phyloP scores from a whole-genome alignment of 2,888 invertebrate genomes.

The Lepidocyrtinus sp. region DNA sequence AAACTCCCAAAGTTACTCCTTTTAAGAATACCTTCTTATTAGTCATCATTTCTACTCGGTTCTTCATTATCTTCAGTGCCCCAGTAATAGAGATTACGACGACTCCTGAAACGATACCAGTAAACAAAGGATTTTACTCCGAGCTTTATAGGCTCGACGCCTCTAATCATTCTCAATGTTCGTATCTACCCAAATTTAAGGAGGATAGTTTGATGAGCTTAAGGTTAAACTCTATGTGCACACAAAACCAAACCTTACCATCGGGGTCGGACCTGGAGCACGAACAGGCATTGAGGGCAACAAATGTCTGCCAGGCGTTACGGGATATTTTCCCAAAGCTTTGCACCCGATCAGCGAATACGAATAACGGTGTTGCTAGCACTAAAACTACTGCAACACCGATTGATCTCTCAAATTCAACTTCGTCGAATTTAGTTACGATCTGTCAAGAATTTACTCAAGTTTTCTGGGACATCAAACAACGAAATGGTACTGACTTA shows the following conservation, averaged over 20 bases:
- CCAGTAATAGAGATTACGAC: neutral
- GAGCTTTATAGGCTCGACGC: neutral
- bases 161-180: neutral
- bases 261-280: no score
- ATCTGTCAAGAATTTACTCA: no score
- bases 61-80: neutral
- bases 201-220: neutral
- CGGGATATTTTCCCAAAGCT: conserved; percentile 1
- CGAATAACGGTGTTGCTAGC: neutral
- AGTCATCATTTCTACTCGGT: no score
- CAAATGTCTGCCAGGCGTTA: neutral
- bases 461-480: no score
- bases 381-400: neutral
- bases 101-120: neutral
- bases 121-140: neutral
- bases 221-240: neutral
- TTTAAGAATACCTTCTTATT: no score
- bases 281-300: no score
- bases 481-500: no score
- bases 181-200: neutral
- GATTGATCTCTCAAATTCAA: neutral
- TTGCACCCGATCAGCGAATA: neutral
- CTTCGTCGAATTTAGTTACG: no score
- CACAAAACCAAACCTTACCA: no score
- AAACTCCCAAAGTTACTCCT: no score